phyloP scores from a whole-genome alignment of 2,888 invertebrate genomes.

The Dicyrtomina minuta region DNA sequence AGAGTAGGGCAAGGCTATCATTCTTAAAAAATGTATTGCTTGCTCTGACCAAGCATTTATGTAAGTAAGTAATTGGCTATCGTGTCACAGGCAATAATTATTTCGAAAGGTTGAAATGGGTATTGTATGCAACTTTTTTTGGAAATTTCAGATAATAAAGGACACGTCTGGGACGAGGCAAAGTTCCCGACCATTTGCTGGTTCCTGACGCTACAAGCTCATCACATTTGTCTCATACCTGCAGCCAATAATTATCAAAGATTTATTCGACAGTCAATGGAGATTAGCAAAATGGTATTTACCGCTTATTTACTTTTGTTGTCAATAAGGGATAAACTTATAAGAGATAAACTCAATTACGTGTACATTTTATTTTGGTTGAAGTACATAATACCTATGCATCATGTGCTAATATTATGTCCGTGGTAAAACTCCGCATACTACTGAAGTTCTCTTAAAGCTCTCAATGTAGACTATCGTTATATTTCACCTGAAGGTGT shows the following conservation, averaged over 20 bases:
- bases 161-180: conserved; percentile 70
- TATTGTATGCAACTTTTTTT: no score
- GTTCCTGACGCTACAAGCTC: conserved; percentile 92
- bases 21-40: background rate
- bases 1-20: background rate
- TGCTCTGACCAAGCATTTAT: no score
- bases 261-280: conserved; percentile 73
- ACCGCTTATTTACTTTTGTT: background rate
- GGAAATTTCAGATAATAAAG: conserved; percentile 39
- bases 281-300: conserved; percentile 77
- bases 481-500: no score
- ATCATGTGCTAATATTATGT: no score
- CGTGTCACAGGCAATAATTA: background rate
- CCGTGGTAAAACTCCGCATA: no score
- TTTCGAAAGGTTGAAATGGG: no score
- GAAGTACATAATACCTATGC: background rate
- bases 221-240: conserved; percentile 87
- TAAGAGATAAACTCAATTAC: background rate
- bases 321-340: background rate
- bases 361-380: background rate
- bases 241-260: conserved; percentile 81
- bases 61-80: no score
- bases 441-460: no score
- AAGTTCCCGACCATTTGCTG: conserved; percentile 97
- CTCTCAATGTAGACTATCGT: no score